These are phyloP conservation scores for Latrodectus geometricus DNA, from an alignment of 1,140 invertebrate genomes.

Conservation along the genomic window DNA sequence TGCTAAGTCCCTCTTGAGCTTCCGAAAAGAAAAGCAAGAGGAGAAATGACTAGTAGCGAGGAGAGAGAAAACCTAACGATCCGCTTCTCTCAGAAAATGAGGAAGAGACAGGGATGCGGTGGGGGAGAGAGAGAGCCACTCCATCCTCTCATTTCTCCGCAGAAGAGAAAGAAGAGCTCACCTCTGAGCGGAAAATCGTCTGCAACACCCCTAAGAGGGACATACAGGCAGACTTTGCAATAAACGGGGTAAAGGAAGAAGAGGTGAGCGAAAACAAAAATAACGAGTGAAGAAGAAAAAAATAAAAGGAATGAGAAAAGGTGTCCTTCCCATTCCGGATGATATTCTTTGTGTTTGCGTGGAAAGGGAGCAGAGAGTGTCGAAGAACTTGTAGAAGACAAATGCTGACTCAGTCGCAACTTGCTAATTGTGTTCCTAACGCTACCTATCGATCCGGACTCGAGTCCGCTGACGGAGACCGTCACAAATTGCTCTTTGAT, in stretches of 20 bases:
- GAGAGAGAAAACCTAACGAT: conserved; percentile 18
- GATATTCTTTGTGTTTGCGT: conserved; percentile 56
- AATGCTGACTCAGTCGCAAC: conserved; percentile 57
- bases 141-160: conserved; percentile 18
- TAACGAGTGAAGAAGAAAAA: neutral
- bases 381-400: conserved; percentile 44
- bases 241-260: conserved; percentile 7
- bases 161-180: neutral
- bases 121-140: neutral
- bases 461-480: neutral
- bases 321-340: conserved; percentile 34
- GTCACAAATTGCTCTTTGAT: conserved; percentile 59
- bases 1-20: neutral
- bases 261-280: neutral
- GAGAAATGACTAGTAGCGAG: conserved; percentile 19
- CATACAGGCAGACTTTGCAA: conserved; percentile 40
- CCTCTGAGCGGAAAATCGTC: conserved; percentile 47
- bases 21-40: neutral
- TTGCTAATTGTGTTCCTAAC: conserved; percentile 60
- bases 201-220: conserved; percentile 5
- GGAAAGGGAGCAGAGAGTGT: conserved; percentile 6
- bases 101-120: conserved; percentile 1
- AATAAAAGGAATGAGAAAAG: conserved; percentile 12
- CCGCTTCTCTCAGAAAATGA: conserved; percentile 12
- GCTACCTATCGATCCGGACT: conserved; percentile 33